These are phyloP conservation scores for Auanema sp. DNA, from an alignment of 2,888 invertebrate genomes.

Conservation along the genomic window DNA sequence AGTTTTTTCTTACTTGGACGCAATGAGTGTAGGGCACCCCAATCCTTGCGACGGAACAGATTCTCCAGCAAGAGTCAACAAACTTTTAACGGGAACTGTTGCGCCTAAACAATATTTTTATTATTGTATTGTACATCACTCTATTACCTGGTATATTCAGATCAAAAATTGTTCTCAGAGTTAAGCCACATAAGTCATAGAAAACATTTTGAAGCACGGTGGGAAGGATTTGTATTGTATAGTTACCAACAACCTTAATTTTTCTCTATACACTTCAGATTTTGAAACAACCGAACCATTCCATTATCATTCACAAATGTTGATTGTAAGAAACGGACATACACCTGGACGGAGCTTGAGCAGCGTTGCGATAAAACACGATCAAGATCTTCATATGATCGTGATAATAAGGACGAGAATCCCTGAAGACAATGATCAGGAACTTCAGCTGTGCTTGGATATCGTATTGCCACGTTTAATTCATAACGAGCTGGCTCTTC, in stretches of 20 bases:
- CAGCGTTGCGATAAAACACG: conserved; percentile 84
- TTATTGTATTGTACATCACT: background rate
- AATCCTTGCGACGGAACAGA: conserved; percentile 46
- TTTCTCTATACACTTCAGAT: conserved; percentile 1
- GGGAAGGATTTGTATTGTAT: conserved; percentile 82
- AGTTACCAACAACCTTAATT: conserved; percentile 74
- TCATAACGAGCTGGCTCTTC: conserved; percentile 64
- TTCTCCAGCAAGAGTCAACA: conserved; percentile 53
- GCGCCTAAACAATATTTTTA: conserved; percentile 27
- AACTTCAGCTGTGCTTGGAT: conserved; percentile 50
- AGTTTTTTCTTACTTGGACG: conserved; percentile 19
- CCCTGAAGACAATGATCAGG: conserved; percentile 57
- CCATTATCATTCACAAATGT: conserved; percentile 66
- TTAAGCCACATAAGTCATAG: conserved; percentile 91
- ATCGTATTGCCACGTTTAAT: conserved; percentile 54
- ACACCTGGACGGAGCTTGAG: conserved; percentile 90
- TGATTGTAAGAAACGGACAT: conserved; percentile 84
- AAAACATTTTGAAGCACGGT: conserved; percentile 85
- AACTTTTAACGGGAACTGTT: conserved; percentile 52
- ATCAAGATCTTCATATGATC: conserved; percentile 71
- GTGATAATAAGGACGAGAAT: conserved; percentile 53
- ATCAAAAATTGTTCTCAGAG: conserved; percentile 88
- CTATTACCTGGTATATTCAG: conserved; percentile 83
- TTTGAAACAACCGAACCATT: conserved; percentile 48
- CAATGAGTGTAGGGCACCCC: conserved; percentile 38